Evolutionary conservation across 2,888 invertebrate species (phyloP).

Genomic region (Sepioteuthis lessoniana): DNA sequence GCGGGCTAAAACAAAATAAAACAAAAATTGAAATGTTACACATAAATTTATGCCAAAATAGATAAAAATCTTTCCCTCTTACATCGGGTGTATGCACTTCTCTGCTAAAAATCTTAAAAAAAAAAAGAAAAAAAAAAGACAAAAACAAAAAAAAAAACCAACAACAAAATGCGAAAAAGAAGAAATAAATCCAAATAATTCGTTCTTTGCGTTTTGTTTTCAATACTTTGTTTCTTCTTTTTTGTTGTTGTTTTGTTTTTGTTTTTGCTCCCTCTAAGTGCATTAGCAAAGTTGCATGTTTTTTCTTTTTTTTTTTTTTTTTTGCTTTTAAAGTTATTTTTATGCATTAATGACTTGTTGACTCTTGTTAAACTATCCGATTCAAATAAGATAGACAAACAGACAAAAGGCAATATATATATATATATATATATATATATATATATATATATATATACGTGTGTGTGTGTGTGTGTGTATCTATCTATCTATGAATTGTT

Average conservation of each 20-base stretch:
- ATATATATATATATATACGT: too few relatives aligned
- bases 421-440: too few relatives aligned
- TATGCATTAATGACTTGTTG: conserved; percentile 33
- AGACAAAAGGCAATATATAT: neutral
- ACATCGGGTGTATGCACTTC: neutral
- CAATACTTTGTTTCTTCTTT: too few relatives aligned
- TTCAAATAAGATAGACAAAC: neutral
- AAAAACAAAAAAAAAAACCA: too few relatives aligned
- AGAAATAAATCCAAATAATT: neutral
- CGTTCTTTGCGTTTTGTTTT: too few relatives aligned
- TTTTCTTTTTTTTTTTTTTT: neutral
- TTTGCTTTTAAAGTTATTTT: neutral
- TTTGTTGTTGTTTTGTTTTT: neutral
- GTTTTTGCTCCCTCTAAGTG: neutral
- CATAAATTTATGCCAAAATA: neutral
- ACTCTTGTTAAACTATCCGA: conserved; percentile 1
- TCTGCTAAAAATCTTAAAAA: neutral
- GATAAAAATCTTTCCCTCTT: neutral
- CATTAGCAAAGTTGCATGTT: neutral
- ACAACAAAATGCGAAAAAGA: too few relatives aligned
- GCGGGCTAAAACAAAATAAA: neutral
- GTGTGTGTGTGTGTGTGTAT: too few relatives aligned
- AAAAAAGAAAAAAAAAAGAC: too few relatives aligned
- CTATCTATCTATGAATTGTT: too few relatives aligned
- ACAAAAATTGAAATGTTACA: neutral